phyloP scores from a whole-genome alignment of 2,888 invertebrate genomes.

The Apotomis capreana region DNA sequence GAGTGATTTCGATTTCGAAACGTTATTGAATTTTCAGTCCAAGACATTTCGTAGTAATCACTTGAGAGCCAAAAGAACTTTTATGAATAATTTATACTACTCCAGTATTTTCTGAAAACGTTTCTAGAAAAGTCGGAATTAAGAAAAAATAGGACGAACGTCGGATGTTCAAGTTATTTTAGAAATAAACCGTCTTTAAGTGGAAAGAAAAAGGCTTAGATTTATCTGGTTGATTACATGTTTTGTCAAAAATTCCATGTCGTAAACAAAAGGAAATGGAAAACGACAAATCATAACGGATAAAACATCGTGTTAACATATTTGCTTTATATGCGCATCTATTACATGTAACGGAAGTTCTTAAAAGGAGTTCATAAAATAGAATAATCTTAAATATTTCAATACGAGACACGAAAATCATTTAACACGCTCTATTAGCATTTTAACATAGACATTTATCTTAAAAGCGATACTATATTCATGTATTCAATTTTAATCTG shows the following conservation, averaged over 20 bases:
- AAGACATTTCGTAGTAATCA: slow-evolving; percentile 25
- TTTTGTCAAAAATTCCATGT: neutral
- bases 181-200: neutral
- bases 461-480: slow-evolving; percentile 38
- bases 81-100: slow-evolving; percentile 32
- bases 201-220: neutral
- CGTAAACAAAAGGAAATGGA: slow-evolving; percentile 1
- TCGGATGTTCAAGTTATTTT: neutral
- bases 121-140: slow-evolving; percentile 15
- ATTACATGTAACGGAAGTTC: slow-evolving; percentile 55
- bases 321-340: slow-evolving; percentile 50
- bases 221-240: neutral
- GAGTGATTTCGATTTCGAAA: neutral
- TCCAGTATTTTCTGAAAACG: slow-evolving; percentile 11
- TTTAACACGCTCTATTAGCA: slow-evolving; percentile 55
- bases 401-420: slow-evolving; percentile 48
- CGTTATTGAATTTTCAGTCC: slow-evolving; percentile 8
- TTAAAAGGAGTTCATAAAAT: slow-evolving; percentile 57
- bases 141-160: neutral
- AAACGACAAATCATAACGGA: slow-evolving; percentile 44
- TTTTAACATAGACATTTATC: slow-evolving; percentile 54
- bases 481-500: slow-evolving; percentile 42
- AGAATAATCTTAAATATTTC: slow-evolving; percentile 53
- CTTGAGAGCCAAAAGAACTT: slow-evolving; percentile 20
- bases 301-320: slow-evolving; percentile 52